These are phyloP conservation scores for Choristoneura fumiferana DNA, from an alignment of 1,140 invertebrate genomes.

Conservation along the genomic window DNA sequence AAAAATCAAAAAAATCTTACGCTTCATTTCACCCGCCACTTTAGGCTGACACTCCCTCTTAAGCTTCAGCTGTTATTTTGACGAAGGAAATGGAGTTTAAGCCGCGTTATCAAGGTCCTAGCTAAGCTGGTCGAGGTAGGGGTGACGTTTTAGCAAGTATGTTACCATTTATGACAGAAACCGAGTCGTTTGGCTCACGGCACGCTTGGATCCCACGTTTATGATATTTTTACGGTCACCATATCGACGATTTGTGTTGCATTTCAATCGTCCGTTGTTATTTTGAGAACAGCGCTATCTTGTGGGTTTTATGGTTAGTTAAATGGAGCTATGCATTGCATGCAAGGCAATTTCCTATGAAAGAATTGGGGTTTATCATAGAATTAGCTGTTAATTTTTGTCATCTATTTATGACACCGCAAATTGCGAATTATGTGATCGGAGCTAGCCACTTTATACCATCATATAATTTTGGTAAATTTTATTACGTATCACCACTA, in stretches of 20 bases:
- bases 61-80: neutral
- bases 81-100: neutral
- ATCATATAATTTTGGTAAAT: too few relatives aligned
- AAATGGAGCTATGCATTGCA: neutral
- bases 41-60: neutral
- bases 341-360: too few relatives aligned
- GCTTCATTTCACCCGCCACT: neutral
- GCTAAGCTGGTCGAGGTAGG: neutral
- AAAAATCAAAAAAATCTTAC: neutral
- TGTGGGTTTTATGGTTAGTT: neutral
- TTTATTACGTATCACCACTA: too few relatives aligned
- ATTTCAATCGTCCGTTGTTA: constrained; percentile 12
- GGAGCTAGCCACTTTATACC: too few relatives aligned
- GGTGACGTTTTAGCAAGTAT: constrained; percentile 16
- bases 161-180: constrained; percentile 24
- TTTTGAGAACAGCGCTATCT: neutral
- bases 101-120: neutral
- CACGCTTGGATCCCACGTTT: constrained; percentile 11
- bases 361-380: too few relatives aligned
- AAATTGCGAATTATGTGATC: too few relatives aligned
- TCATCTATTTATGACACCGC: too few relatives aligned
- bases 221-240: constrained; percentile 16
- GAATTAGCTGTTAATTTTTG: too few relatives aligned
- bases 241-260: constrained; percentile 18
- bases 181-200: constrained; percentile 25